Base-by-base conservation (phyloP, 2,888 invertebrate genomes). In the Plemyria rubiginata region DNA sequence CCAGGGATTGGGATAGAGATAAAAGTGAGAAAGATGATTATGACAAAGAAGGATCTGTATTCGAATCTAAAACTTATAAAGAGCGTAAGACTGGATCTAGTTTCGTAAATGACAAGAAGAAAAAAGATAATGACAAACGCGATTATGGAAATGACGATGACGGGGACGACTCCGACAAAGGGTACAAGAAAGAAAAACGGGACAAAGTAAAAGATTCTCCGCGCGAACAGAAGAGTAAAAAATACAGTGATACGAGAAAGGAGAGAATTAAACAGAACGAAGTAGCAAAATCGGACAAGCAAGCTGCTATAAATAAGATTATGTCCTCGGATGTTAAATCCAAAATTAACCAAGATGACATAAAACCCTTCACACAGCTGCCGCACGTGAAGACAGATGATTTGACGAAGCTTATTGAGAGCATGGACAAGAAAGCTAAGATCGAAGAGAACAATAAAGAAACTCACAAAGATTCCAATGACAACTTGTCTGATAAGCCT, bases 341-440 rank as follows among this genome's bases (percentile, higher is more conserved):
- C 1, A 93, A 89, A 75, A 75, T 86, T 11, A 70, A 68, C 15
- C 91, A 90, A 74, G 89, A 90, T 71, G 89, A 93, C 67, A 93
- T 93, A 40, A 93, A 92, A 77, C 93, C 93, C 0, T 93, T 93
- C 59, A 93, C 93, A 49, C 92, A 93, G 75, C 75, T 92, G 58
- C 93, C 93, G 6, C 91, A 93, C 71, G 91, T 93, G 1, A 93
- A 93, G 76, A 90, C 92, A 62, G 92, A 93, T 70, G 91, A 93
- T 72, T 79, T 93, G 65, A 80, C 86, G 9, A 93, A 89, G 79
- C 80, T 92, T 32, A 90, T 93, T 59, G 92, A 93, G 62, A 85
- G 85, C 52, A 83, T 92, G 84, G 93, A 92, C 58, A 90, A 79
- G 66, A 92, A 91, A 74, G 70, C 82, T 16, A 92, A 92, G 75